These are phyloP conservation scores for Tachina grossa DNA, from an alignment of 2,888 invertebrate species.

Conservation along the genomic window DNA sequence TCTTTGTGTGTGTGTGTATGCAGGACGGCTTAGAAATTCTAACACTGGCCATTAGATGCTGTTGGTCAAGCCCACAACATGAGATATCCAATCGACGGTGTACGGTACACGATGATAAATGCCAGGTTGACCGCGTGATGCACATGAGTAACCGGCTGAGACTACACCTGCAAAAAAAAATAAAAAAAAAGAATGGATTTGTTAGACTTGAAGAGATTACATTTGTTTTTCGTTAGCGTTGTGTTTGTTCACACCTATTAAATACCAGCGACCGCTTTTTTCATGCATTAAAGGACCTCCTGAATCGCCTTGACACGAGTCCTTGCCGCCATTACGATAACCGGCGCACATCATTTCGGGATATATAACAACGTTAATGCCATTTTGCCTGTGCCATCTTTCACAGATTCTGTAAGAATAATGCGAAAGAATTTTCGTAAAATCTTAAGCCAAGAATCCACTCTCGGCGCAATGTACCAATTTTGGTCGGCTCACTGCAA, in stretches of 20 bases:
- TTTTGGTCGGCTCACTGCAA: too few relatives aligned
- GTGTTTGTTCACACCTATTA: slow-evolving; percentile 84
- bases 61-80: slow-evolving; percentile 83
- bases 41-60: slow-evolving; percentile 74
- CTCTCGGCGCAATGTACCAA: too few relatives aligned
- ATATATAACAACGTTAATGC: slow-evolving; percentile 89
- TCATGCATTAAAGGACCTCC: slow-evolving; percentile 96
- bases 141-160: slow-evolving; percentile 96
- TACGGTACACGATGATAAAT: slow-evolving; percentile 96
- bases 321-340: slow-evolving; percentile 91
- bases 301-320: slow-evolving; percentile 86
- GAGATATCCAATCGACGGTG: slow-evolving; percentile 95
- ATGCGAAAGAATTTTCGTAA: not conserved
- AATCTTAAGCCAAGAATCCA: not conserved
- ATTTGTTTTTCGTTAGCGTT: too few relatives aligned
- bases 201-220: not conserved
- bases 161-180: slow-evolving; percentile 86
- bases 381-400: slow-evolving; percentile 87
- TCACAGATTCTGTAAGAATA: slow-evolving; percentile 84
- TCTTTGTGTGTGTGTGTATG: not conserved
- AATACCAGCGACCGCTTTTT: slow-evolving; percentile 92
- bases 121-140: slow-evolving; percentile 95
- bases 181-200: not conserved
- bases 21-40: slow-evolving; percentile 2
- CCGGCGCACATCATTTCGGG: slow-evolving; percentile 98